Base-by-base conservation (phyloP, 2,113 vertebrate genomes). In the Coptodon bakossiorum region DNA sequence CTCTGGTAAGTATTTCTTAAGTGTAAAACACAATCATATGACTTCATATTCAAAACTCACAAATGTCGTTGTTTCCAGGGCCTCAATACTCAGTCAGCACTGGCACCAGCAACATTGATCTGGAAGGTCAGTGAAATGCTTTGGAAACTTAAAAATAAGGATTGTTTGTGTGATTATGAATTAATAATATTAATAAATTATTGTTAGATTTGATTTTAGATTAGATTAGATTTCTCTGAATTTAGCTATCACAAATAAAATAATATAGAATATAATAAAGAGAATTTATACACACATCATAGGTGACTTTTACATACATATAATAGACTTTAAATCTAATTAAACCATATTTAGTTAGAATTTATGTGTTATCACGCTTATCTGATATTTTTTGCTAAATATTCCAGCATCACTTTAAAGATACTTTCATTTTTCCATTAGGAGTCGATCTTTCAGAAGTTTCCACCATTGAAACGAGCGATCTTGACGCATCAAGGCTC, bases 111-210 rank as follows among this genome's bases (percentile, higher is more conserved):
- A 90, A 95, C 81, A 22, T 91, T 12, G 59, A 34, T 8, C 17
- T 94, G 59, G 93, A 94, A 84, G 95, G 95, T 96, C 27, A 84
- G 91, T 88, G 5, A 79, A 90, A 88, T 2, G 5, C 36, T 63
- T 80, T 80, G 12, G 63, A 87, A 13, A 43, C 7, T 66, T 17
- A 54, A 9, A 81, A 68, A 6, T 27, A 3, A 50, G 27, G 45
- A 50, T 9, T 22, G 27, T 50, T 48, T 66, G 29, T 52, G 40
- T 82, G 11, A 63, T 31, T 63, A 11, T 82, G 22, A 48, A 34
- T 50, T 31, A 24, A 22, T 34, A 2, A 19, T 40, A 36, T 80
- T 80, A 61, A 61, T 61, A 61, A 61, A 61, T 40, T 71, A 24
- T 71, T 71, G 7, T 71, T 73, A 24, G 38, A 59, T 59, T 59